Evolutionary conservation across 2,113 vertebrate species (phyloP), one percentile per base, ranked within the genome.

Genomic region (Alexandromys fortis): DNA sequence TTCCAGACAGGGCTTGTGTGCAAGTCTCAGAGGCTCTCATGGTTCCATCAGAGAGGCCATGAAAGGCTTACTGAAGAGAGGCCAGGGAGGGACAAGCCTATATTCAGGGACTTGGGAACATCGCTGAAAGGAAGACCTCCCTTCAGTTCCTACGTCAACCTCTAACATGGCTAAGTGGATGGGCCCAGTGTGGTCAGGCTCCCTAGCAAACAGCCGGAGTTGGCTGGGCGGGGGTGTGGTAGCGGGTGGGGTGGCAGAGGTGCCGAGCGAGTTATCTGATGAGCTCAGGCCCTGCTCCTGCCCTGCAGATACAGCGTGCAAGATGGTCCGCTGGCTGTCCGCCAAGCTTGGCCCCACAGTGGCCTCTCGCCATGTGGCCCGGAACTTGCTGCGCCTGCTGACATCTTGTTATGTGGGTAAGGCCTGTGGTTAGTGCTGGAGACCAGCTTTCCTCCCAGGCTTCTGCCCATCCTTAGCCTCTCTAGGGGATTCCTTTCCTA

Each of bases 311-410:
- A 99, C 99, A 3, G 99, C 99, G 96, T 99, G 99, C 98, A 99
- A 99, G 99, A 99, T 99, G 92, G 99, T 99, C 95, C 98, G 99
- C 93, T 99, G 99, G 99, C 99, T 99, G 35, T 99, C 99, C 0
- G 99, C 99, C 96, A 99, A 99, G 98, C 99, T 99, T 13, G 99
- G 99, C 77, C 99, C 99, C 19, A 99, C 99, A 0, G 99, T 99
- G 96, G 99, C 99, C 0, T 99, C 99, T 88, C 99, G 99, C 91
- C 99, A 99, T 21, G 98, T 99, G 28, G 99, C 99, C 97, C 99
- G 99, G 97, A 99, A 99, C 98, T 98, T 99, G 94, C 99, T 99
- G n/a, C 98, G 99, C 73, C 98, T 99, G 97, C 99, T 99, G 96
- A 99, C 99, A 0, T 99, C 99, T 79, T 99, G 99, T 98, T 99